Evolutionary conservation across 2,797 vertebrate species (phyloP), one percentile per base, ranked within the genome.

Genomic region (Mionectes olivaceus): DNA sequence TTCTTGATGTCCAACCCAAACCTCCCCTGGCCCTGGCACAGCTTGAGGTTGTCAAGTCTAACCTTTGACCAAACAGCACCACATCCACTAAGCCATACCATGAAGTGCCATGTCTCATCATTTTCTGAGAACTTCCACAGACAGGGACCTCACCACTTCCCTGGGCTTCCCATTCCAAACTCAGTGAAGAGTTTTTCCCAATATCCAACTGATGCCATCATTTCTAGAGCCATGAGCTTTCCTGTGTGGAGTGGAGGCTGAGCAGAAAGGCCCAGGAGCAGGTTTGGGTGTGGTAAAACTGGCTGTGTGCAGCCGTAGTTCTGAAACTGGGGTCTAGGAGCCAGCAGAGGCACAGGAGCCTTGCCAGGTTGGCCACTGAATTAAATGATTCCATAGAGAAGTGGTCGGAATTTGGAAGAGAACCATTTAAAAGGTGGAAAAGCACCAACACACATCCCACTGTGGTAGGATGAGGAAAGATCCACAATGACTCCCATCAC

Each of bases 1-100:
- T 5, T n/a, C 30, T 32, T 44, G 41, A n/a, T 44, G 30, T 44
- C 61, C 61, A n/a, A 17, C 30, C 22, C 22, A 9, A n/a, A 23
- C 22, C 22, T 64, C 30, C 41, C 11, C 41, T 24, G 30, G 41
- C 22, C 30, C 41, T 24, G 30, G 41, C 22, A 9, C 41, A 44
- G 9, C 41, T n/a, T 64, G 32, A 64, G 22, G 61, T 24, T 5
- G 16, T 17, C 53, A 19, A 2, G 4, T 24, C 25, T 33, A 47
- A 4, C 47, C 77, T 60, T 15, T 30, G 32, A 25, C 63, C 32
- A 46, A 25, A 18, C 7, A 7, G 13, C 46, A 32, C 39, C 39
- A 15, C 1, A 1, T 2, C 19, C 24, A 12, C 60, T 15, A 10
- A 59, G 27, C 28, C 30, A 6, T 18, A 30, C 24, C 25, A 3